These are phyloP conservation scores for Enteromius anoplus DNA, from an alignment of 2,797 vertebrate species.

Conservation along the genomic window DNA sequence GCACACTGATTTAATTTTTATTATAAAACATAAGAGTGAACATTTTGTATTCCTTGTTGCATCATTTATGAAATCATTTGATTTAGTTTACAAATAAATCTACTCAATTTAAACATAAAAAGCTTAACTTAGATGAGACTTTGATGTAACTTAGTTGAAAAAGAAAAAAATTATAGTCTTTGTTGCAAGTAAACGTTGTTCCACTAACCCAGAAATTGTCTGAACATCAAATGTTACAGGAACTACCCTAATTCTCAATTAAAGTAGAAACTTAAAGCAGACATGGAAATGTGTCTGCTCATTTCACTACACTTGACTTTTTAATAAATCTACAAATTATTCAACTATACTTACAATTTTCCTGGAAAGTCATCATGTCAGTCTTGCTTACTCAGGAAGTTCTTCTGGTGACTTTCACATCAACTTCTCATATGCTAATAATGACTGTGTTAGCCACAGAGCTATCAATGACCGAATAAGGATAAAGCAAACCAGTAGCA, in stretches of 20 bases:
- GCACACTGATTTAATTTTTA: background rate
- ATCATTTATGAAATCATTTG: background rate
- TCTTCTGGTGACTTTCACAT: background rate
- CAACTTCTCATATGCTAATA: background rate
- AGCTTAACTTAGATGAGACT: background rate
- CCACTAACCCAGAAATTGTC: background rate
- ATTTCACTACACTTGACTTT: background rate
- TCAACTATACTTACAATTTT: background rate
- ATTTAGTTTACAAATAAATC: background rate
- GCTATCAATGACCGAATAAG: background rate
- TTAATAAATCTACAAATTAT: constrained; percentile 2
- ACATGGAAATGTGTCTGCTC: background rate
- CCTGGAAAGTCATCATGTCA: background rate
- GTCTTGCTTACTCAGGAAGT: background rate
- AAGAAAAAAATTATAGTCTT: background rate
- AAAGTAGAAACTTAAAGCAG: background rate
- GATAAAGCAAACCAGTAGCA: background rate
- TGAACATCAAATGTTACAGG: background rate
- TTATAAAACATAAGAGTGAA: background rate
- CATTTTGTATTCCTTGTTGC: background rate
- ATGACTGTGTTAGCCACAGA: background rate
- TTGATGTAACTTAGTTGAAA: background rate
- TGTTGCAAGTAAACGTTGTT: background rate
- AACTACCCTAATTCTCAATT: background rate
- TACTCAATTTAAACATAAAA: background rate